phyloP scores from a whole-genome alignment of 2,113 vertebrate species.

The Delphinus delphis region DNA sequence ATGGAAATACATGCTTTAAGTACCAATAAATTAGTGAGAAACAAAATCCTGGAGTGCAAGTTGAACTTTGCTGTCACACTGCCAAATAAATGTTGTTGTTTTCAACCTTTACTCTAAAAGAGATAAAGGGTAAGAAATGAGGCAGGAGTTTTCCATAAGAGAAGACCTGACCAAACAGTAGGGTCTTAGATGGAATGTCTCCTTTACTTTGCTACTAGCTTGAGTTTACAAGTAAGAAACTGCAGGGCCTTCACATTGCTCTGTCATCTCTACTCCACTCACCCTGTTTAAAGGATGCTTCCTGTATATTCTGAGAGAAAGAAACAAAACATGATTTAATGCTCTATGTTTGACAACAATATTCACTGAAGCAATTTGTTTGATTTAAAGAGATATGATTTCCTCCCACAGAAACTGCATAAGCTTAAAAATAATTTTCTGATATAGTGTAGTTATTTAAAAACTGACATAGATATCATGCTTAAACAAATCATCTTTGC shows the following conservation, averaged over 20 bases:
- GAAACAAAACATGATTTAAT: not conserved
- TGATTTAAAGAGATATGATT: constrained; percentile 35
- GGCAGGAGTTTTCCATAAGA: not conserved
- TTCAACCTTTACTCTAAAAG: not conserved
- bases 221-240: not conserved
- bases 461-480: constrained; percentile 24
- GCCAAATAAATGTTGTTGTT: not conserved
- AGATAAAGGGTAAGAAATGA: not conserved
- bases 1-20: not conserved
- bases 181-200: not conserved
- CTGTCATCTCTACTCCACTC: not conserved
- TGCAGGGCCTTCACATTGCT: not conserved
- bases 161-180: not conserved
- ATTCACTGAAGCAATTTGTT: constrained; percentile 6
- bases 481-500: constrained; percentile 48
- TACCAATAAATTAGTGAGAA: not conserved
- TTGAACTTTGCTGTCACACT: not conserved
- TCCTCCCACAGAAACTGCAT: constrained; percentile 47
- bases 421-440: constrained; percentile 54
- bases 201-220: not conserved
- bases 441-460: constrained; percentile 33
- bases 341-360: not conserved
- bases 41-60: not conserved
- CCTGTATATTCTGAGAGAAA: not conserved
- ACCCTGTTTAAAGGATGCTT: not conserved